A percentile compares a stretch with the other conserved stretches of the same genome.
phyloP scores from a whole-genome alignment of 2,113 vertebrate species.

The Edolisoma coerulescens region DNA sequence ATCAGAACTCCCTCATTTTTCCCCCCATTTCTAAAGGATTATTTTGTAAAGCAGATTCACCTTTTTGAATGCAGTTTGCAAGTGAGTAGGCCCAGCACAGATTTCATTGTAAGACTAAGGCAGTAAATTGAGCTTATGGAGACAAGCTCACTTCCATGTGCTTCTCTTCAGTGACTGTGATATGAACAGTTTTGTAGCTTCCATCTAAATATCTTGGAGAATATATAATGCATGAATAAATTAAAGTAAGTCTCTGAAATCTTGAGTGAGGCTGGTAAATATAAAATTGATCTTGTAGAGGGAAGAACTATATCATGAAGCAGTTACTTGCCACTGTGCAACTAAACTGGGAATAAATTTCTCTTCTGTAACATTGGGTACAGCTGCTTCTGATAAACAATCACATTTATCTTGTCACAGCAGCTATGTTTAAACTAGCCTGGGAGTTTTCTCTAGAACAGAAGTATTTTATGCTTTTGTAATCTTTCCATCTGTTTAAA shows the following conservation, averaged over 20 bases:
- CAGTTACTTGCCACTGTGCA: neutral
- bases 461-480: neutral
- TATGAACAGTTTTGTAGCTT: neutral
- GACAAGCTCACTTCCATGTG: neutral
- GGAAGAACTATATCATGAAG: neutral
- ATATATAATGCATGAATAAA: neutral
- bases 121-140: neutral
- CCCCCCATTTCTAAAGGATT: neutral
- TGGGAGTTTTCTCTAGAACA: neutral
- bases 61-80: neutral
- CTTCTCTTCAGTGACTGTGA: neutral
- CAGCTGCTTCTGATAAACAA: neutral
- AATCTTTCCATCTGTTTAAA: neutral
- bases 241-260: constrained; percentile 4
- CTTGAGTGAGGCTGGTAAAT: neutral
- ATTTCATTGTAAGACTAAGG: neutral
- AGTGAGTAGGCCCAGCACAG: neutral
- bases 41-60: neutral
- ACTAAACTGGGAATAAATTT: neutral
- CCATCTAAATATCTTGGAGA: neutral
- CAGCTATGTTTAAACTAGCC: neutral
- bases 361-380: neutral
- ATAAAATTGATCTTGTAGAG: neutral
- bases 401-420: neutral
- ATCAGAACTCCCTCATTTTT: neutral